Conservation (phyloP, 2,888 invertebrate genomes). For the Rotaria magnacalcarata region DNA sequence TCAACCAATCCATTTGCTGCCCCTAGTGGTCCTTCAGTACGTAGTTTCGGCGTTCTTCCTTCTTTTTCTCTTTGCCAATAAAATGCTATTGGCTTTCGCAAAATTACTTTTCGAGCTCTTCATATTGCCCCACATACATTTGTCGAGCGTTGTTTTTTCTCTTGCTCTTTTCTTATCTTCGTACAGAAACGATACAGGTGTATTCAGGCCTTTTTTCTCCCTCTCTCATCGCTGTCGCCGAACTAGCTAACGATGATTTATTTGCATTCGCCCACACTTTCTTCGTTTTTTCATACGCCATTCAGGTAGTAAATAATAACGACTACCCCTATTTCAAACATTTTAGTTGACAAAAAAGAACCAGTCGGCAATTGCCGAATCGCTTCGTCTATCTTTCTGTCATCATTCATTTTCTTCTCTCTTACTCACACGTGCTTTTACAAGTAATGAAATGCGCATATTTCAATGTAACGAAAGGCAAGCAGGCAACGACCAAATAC, state of each 20-base stretch:
- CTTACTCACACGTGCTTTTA: background rate
- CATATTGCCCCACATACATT: background rate
- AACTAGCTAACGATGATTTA: background rate
- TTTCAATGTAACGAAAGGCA: background rate
- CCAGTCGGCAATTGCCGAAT: background rate
- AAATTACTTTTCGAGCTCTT: background rate
- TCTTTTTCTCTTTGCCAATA: background rate
- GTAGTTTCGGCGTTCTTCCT: background rate
- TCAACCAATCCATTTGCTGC: background rate
- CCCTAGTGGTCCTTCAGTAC: background rate
- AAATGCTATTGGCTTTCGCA: background rate
- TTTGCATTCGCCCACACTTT: background rate
- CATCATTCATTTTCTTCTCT: background rate
- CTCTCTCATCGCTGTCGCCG: background rate
- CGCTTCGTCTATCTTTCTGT: background rate
- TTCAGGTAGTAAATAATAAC: background rate
- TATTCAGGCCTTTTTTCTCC: background rate
- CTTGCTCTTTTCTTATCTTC: background rate
- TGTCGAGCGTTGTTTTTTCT: background rate
- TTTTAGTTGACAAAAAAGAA: background rate
- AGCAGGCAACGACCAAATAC: conserved; percentile 1
- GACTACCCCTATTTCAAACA: background rate
- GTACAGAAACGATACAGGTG: background rate
- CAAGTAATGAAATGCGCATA: background rate
- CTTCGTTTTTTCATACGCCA: background rate